Base-by-base conservation (phyloP, 2,888 invertebrate genomes). In the Lasioglossum morio region DNA sequence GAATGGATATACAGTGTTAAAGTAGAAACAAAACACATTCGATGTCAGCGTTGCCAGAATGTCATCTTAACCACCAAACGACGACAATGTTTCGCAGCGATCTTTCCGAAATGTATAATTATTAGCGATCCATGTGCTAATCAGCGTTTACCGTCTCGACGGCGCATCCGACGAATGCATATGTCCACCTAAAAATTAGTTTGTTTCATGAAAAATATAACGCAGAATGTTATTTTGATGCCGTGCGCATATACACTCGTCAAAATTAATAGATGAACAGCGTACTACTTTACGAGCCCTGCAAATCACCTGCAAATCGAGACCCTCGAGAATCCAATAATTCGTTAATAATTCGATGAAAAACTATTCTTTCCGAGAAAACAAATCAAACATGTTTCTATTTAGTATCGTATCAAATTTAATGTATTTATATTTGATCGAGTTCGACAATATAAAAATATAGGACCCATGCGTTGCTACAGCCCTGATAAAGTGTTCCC, bases 31-130 rank as follows among this genome's bases (percentile, higher is more conserved):
- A 86, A 88, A 76, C 75, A 82, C 78, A 83, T 86, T 63, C 72
- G 77, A 84, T 84, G 81, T 87, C 81, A 87, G 81, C 70, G 66
- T 40, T 76, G 46, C 73, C 69, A 75, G 70, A 82, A 79, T 46
- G 84, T 86, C 86, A 86, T 78, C 34, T 80, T 86, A 81, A 85
- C 77, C 76, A 85, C 77, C 72, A 79, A 84, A 77, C 34, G 4
- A 53, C 77, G 72, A 57, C n/a, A 70, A 80, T 43, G 37, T 76
- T 74, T 73, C 34, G 66, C 60, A 34, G 60, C 30, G 37, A 60
- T 72, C 19, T 69, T 57, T 79, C 27, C n/a, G 73, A 34, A 34
- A 37, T 70, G 12, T 53, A 43, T 12, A 69, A 69, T 48, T 72
- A 46, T 73, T 79, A 12, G 14, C 66, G 72, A 57, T 84, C 30